Percentiles rank a stretch among this genome's conserved stretches.
Evolutionary conservation across 2,113 vertebrate genomes (phyloP).

Genomic region (Neodon shergylaensis): DNA sequence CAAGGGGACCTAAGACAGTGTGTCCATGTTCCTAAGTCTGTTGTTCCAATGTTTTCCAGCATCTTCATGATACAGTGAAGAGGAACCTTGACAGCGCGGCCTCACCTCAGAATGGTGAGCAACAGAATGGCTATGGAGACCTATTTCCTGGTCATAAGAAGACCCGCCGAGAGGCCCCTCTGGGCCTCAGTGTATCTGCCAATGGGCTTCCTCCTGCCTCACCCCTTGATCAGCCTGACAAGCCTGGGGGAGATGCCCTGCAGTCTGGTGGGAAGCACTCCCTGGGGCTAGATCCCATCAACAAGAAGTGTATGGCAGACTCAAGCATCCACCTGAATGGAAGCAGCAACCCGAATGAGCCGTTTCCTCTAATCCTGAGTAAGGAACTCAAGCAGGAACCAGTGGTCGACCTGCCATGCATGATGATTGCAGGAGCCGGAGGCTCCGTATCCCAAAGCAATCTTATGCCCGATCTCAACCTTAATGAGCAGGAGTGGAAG

Average conservation of each 20-base stretch:
- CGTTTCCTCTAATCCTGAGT: constrained; percentile 85
- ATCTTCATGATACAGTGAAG: constrained; percentile 96
- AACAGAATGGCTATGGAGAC: constrained; percentile 93
- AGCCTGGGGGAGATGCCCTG: constrained; percentile 83
- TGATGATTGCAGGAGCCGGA: constrained; percentile 91
- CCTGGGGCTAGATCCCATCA: constrained; percentile 83
- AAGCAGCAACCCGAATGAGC: constrained; percentile 86
- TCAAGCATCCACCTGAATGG: constrained; percentile 81
- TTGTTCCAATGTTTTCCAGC: constrained; percentile 81
- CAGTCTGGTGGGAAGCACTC: constrained; percentile 88
- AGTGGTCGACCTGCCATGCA: constrained; percentile 93
- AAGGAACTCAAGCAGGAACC: constrained; percentile 99
- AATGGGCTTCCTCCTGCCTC: constrained; percentile 89
- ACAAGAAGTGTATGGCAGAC: constrained; percentile 86
- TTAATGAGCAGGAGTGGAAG: constrained; percentile 98
- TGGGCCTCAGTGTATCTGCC: constrained; percentile 86
- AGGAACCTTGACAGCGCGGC: constrained; percentile 92
- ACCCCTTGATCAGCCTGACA: constrained; percentile 89
- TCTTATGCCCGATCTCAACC: constrained; percentile 96
- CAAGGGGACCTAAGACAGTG: neutral
- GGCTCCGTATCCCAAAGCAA: constrained; percentile 91
- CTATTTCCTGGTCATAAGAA: constrained; percentile 93
- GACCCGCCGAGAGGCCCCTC: constrained; percentile 88
- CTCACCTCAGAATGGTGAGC: constrained; percentile 92
- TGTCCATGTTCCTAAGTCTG: neutral